A percentile compares a stretch with the other conserved stretches of the same genome.
Evolutionary conservation across 2,888 invertebrate genomes (phyloP).

Genomic region (Perdita meconis): DNA sequence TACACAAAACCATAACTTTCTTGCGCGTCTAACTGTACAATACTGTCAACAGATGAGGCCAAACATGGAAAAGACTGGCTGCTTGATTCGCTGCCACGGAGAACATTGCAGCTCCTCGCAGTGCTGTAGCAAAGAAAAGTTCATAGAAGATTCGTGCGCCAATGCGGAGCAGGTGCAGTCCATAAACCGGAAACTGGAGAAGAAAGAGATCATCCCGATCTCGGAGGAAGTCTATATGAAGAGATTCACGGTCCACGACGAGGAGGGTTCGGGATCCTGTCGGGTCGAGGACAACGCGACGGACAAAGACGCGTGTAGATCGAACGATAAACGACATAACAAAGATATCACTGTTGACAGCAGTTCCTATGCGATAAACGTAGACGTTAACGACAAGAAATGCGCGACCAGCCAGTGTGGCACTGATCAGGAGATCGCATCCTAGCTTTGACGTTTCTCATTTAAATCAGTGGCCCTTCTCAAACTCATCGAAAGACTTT

Average conservation of each 20-base stretch:
- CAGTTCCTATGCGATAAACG: slow-evolving; percentile 53
- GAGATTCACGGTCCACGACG: slow-evolving; percentile 60
- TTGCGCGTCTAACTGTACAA: too few species aligned
- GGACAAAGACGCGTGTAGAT: slow-evolving; percentile 16
- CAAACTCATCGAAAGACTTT: too few species aligned
- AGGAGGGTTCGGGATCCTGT: slow-evolving; percentile 34
- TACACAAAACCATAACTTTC: too few species aligned
- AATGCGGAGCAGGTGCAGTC: slow-evolving; percentile 42
- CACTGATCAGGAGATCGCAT: background rate
- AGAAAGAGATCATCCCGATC: slow-evolving; percentile 71
- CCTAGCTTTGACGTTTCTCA: background rate
- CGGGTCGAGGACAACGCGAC: background rate
- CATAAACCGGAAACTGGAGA: slow-evolving; percentile 67
- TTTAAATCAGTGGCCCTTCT: background rate
- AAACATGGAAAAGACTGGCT: slow-evolving; percentile 72
- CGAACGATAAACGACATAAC: slow-evolving; percentile 21
- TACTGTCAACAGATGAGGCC: slow-evolving; percentile 71
- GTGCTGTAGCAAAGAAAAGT: slow-evolving; percentile 77
- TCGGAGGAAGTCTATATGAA: slow-evolving; percentile 63
- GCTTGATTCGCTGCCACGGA: slow-evolving; percentile 80
- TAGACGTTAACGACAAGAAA: slow-evolving; percentile 45
- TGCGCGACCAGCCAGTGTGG: slow-evolving; percentile 1
- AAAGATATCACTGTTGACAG: slow-evolving; percentile 36
- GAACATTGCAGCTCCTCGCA: slow-evolving; percentile 78
- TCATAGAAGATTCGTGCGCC: slow-evolving; percentile 48